Percentiles rank a stretch among this genome's conserved stretches.
These are phyloP conservation scores for Frankliniella fusca DNA, from an alignment of 2,888 invertebrate species.

Conservation along the genomic window DNA sequence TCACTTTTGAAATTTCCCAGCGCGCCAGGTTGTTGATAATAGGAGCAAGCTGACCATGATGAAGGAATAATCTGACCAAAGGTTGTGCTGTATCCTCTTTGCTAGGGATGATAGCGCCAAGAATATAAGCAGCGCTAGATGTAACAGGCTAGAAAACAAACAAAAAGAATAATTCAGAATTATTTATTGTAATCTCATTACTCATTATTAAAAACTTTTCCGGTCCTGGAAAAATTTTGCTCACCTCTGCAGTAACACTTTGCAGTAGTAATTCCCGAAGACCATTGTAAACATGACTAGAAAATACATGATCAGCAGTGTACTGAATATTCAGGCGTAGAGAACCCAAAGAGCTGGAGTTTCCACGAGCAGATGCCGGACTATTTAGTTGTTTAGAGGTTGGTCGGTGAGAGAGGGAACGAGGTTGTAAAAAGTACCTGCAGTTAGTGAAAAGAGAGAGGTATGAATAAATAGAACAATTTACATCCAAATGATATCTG, in stretches of 20 bases:
- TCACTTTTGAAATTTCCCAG: conserved; percentile 84
- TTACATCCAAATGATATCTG: neutral
- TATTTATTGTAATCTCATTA: conserved; percentile 13
- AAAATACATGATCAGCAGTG: conserved; percentile 85
- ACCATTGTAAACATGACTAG: conserved; percentile 71
- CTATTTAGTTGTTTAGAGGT: conserved; percentile 42
- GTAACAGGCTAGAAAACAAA: conserved; percentile 62
- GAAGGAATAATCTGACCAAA: conserved; percentile 77
- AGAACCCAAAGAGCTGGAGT: conserved; percentile 67
- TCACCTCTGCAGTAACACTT: conserved; percentile 55
- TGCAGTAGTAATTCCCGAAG: conserved; percentile 72
- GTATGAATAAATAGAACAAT: neutral
- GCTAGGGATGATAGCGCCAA: conserved; percentile 80
- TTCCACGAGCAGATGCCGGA: conserved; percentile 67
- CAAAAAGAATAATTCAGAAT: neutral
- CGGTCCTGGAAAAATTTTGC: conserved; percentile 49
- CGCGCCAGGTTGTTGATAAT: conserved; percentile 78
- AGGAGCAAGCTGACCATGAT: conserved; percentile 79
- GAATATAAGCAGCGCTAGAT: conserved; percentile 73
- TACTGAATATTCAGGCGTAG: conserved; percentile 81
- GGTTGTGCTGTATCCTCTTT: conserved; percentile 89
- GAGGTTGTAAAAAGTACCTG: conserved; percentile 75
- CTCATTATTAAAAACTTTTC: conserved; percentile 31
- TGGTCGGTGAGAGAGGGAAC: conserved; percentile 46
- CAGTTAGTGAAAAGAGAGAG: conserved; percentile 34